Evolutionary conservation across 2,888 invertebrate genomes (phyloP).

Genomic region (Aphidoletes aphidimyza): DNA sequence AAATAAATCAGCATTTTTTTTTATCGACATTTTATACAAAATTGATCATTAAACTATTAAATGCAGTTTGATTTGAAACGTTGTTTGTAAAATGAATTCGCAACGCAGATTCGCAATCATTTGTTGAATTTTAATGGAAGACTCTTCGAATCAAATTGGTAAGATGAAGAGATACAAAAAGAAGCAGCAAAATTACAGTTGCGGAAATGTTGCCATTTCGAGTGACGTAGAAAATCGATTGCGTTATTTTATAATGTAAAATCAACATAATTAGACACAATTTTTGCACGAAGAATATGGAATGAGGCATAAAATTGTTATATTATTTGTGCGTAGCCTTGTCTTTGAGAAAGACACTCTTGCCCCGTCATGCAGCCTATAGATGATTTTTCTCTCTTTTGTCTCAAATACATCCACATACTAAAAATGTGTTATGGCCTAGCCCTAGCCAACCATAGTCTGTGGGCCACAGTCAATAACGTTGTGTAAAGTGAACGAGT

Average conservation of each 20-base stretch:
- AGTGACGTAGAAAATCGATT: background rate
- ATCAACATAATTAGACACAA: conserved; percentile 14
- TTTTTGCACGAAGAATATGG: background rate
- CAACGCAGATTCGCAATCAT: background rate
- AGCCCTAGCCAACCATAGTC: too few relatives aligned
- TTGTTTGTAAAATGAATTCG: background rate
- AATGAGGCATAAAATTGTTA: conserved; percentile 18
- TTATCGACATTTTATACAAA: background rate
- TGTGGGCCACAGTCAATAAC: too few relatives aligned
- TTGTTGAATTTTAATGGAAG: background rate
- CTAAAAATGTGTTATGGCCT: background rate
- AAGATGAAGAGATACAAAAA: background rate
- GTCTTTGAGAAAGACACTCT: background rate
- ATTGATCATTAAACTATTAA: background rate
- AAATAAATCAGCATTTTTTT: background rate
- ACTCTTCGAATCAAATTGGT: background rate
- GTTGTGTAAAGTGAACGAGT: too few relatives aligned
- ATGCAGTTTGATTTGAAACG: background rate
- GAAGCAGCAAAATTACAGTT: background rate
- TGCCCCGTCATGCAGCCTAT: background rate
- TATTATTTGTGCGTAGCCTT: background rate
- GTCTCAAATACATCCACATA: background rate
- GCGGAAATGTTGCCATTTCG: background rate
- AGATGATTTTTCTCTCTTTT: too few relatives aligned
- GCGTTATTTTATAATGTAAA: conserved; percentile 14